Conservation (phyloP, 2,888 invertebrate species). For the Conistra vaccinii region DNA sequence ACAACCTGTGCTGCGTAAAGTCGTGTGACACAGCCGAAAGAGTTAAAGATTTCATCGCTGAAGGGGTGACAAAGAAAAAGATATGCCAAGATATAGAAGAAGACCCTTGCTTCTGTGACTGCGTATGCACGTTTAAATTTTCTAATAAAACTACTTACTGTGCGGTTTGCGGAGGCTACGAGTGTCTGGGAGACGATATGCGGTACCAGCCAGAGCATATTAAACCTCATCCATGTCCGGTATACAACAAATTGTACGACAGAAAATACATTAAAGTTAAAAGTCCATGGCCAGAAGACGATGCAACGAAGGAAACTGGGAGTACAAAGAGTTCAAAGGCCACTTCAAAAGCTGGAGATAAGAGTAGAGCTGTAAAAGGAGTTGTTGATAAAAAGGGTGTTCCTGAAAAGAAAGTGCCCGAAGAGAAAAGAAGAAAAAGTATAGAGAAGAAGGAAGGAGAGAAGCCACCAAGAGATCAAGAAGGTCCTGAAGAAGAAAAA, state of each 20-base stretch:
- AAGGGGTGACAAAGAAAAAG: constrained; percentile 72
- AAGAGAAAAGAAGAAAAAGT: constrained; percentile 65
- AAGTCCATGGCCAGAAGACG: constrained; percentile 82
- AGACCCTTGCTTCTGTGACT: constrained; percentile 85
- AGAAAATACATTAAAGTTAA: constrained; percentile 77
- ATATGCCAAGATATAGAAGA: constrained; percentile 65
- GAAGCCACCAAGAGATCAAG: constrained; percentile 50
- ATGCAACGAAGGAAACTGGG: constrained; percentile 61
- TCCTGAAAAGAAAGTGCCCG: constrained; percentile 50
- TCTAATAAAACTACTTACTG: constrained; percentile 85
- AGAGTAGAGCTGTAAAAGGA: constrained; percentile 68
- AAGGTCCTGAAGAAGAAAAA: constrained; percentile 24
- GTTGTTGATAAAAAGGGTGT: constrained; percentile 58
- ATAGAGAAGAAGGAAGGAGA: constrained; percentile 65
- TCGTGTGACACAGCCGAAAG: constrained; percentile 82
- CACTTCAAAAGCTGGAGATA: constrained; percentile 66
- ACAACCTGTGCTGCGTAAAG: constrained; percentile 83
- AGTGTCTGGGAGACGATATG: constrained; percentile 84
- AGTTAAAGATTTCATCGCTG: constrained; percentile 84
- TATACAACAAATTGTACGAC: constrained; percentile 86
- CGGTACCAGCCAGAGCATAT: constrained; percentile 78
- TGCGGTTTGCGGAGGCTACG: constrained; percentile 85
- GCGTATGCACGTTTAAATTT: constrained; percentile 84
- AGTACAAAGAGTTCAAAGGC: constrained; percentile 75
- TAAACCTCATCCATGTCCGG: constrained; percentile 86